Conservation (phyloP, 2,113 vertebrate species). For the Ceuthmochares aereus region DNA sequence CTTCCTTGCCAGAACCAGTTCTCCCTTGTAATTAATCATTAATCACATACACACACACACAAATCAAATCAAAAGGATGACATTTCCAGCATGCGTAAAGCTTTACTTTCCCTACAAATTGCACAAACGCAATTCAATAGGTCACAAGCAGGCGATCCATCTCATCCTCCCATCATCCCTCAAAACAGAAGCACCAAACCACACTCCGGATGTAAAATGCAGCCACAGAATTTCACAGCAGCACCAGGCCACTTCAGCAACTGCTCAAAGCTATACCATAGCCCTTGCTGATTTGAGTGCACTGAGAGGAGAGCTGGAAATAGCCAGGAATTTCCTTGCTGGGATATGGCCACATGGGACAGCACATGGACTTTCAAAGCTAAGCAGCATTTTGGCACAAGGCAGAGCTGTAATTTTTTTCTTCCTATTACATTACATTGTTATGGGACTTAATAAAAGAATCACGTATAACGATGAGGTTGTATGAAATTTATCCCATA, state of each 20-base stretch:
- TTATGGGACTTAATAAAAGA: neutral
- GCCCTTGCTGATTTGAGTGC: neutral
- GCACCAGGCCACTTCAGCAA: neutral
- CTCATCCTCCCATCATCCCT: neutral
- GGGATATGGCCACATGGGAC: neutral
- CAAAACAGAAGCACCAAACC: neutral
- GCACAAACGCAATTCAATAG: neutral
- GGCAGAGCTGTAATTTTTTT: neutral
- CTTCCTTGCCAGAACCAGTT: neutral
- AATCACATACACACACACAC: neutral
- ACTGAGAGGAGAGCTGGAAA: neutral
- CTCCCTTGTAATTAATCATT: conserved; percentile 15
- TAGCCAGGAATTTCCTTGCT: neutral
- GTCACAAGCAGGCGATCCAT: neutral
- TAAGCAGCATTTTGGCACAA: neutral
- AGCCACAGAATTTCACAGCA: neutral
- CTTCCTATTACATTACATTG: neutral
- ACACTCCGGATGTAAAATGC: fast-evolving
- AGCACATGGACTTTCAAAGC: neutral
- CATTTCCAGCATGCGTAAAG: neutral
- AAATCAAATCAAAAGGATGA: neutral
- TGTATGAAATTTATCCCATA: neutral
- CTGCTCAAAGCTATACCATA: neutral
- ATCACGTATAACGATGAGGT: neutral
- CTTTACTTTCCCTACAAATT: neutral